Evolutionary conservation across 2,888 invertebrate species (phyloP).

Genomic region (Aphodius granarius): DNA sequence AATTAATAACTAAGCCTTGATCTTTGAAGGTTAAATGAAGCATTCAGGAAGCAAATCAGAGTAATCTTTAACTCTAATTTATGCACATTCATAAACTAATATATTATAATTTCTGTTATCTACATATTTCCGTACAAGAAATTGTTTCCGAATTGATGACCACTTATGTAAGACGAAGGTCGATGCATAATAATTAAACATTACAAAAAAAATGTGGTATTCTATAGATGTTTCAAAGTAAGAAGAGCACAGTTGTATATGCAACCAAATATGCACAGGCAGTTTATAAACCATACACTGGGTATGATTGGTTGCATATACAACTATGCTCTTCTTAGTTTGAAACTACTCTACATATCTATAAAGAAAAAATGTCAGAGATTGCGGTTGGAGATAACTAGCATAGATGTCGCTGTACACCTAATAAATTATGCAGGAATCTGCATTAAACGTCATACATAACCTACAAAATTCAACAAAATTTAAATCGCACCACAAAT

Average conservation of each 20-base stretch:
- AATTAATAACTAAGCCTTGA: conserved; percentile 15
- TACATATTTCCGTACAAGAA: background rate
- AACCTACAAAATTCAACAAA: background rate
- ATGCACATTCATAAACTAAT: background rate
- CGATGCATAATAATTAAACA: background rate
- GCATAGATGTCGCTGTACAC: background rate
- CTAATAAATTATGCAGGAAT: background rate
- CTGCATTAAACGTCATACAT: background rate
- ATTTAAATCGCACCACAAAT: background rate
- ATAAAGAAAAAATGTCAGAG: too few species aligned
- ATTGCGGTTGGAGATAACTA: too few species aligned
- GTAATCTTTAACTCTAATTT: background rate
- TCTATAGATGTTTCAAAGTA: too few species aligned
- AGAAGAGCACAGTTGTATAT: too few species aligned
- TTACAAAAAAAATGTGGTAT: too few species aligned
- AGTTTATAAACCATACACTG: too few species aligned
- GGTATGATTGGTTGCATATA: too few species aligned
- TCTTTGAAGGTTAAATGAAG: conserved; percentile 11
- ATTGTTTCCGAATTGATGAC: background rate
- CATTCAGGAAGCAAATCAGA: background rate
- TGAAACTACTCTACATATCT: too few species aligned
- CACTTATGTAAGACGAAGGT: background rate
- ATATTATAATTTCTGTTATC: too few species aligned
- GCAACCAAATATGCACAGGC: too few species aligned
- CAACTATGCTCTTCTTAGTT: too few species aligned